These are phyloP conservation scores for Nomada ruficornis DNA, from an alignment of 2,888 invertebrate genomes.

Conservation along the genomic window DNA sequence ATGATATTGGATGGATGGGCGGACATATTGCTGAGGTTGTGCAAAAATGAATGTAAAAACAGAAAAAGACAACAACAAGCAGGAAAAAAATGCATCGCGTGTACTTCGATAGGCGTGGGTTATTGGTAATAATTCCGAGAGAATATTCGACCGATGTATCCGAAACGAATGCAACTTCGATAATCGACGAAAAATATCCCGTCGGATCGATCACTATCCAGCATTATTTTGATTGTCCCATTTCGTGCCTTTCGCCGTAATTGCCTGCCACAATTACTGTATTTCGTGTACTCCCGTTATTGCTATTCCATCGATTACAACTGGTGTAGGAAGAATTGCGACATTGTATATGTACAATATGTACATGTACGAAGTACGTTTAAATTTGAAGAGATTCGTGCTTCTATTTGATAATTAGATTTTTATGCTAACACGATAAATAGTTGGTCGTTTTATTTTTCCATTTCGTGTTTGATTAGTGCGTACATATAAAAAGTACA, in stretches of 20 bases:
- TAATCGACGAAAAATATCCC: slow-evolving; percentile 56
- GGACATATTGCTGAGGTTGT: slow-evolving; percentile 53
- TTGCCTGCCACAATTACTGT: neutral
- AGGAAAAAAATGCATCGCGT: slow-evolving; percentile 27
- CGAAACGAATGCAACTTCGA: slow-evolving; percentile 47
- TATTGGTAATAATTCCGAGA: slow-evolving; percentile 43
- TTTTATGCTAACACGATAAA: too few relatives aligned
- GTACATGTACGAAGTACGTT: neutral
- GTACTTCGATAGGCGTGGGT: slow-evolving; percentile 22
- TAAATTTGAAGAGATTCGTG: too few relatives aligned
- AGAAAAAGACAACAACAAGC: slow-evolving; percentile 33
- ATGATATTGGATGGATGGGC: slow-evolving; percentile 67
- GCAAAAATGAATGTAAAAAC: slow-evolving; percentile 45
- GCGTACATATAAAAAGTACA: too few relatives aligned
- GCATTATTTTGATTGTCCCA: slow-evolving; percentile 42
- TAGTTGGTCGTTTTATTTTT: too few relatives aligned
- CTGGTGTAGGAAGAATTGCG: neutral
- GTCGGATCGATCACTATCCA: slow-evolving; percentile 26
- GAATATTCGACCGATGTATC: slow-evolving; percentile 36
- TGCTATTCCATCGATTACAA: neutral
- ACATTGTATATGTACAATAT: too few relatives aligned
- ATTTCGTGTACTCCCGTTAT: neutral
- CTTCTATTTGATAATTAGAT: too few relatives aligned
- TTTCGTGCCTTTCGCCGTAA: slow-evolving; percentile 1
- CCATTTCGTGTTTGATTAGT: too few relatives aligned